Evolutionary conservation across 2,888 invertebrate genomes (phyloP), one percentile per base, ranked within the genome.

Genomic region (Drosophila siamana): DNA sequence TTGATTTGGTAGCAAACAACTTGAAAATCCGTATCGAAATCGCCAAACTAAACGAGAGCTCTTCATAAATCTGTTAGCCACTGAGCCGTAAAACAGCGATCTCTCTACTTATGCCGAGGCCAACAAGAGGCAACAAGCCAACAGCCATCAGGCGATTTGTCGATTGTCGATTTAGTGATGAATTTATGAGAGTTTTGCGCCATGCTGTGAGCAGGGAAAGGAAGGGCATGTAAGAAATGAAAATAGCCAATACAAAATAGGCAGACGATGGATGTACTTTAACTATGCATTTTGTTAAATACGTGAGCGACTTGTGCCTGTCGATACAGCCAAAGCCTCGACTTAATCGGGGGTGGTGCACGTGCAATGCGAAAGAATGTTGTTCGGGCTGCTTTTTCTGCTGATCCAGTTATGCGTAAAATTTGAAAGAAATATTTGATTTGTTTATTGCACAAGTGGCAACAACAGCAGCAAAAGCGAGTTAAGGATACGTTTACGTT

Each of bases 401-500:
- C 59, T 62, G 73, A 80, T 74, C 71, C 85, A 86, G 66, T 70
- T 79, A 79, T 83, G 85, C 88, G 75, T 88, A 69, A 86, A 86
- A 86, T 88, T 78, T 80, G 83, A 77, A 78, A 64, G 74, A 78
- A 85, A 83, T 88, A 86, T 88, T 86, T 70, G 83, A 86, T 86
- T 88, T 86, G 88, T 85, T 86, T 87, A 82, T 69, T 67, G 83
- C 74, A 86, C 82, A 81, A 79, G 80, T 79, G 82, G 69, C 77
- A 71, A 24, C 69, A 74, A 46, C 43, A 44, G 28, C 74, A 59
- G 13, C 30, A 28, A 9, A 2, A 28, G 28, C 28, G 9, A n/a
- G n/a, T n/a, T n/a, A n/a, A n/a, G n/a, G n/a, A n/a, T n/a, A n/a
- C n/a, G n/a, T n/a, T n/a, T n/a, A 46, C 60, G 56, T 62, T 67